Evolutionary conservation across 2,888 invertebrate species (phyloP).

Genomic region (Vanessa cardui): DNA sequence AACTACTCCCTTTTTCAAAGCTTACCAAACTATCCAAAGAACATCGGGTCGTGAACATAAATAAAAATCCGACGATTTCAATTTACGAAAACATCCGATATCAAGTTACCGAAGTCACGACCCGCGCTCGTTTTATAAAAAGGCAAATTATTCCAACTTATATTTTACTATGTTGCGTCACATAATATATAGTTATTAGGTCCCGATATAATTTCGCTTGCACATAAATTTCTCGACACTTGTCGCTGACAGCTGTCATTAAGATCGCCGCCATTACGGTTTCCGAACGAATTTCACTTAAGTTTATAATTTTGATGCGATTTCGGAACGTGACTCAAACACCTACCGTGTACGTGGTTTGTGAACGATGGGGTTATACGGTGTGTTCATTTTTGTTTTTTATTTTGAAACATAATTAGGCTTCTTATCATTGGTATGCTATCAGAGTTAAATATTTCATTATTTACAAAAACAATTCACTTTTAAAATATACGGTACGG

Average conservation of each 20-base stretch:
- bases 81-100: slow-evolving; percentile 11
- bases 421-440: too few species aligned
- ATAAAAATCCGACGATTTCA: slow-evolving; percentile 10
- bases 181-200: slow-evolving; percentile 44
- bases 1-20: not conserved
- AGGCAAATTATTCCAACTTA: not conserved
- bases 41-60: not conserved
- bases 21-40: slow-evolving; percentile 7
- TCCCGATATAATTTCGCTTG: slow-evolving; percentile 46
- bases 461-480: too few species aligned
- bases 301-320: slow-evolving; percentile 78
- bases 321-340: slow-evolving; percentile 73
- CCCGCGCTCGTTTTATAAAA: slow-evolving; percentile 6
- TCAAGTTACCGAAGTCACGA: slow-evolving; percentile 5
- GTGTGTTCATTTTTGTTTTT: slow-evolving; percentile 34
- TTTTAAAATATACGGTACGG: too few species aligned
- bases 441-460: too few species aligned
- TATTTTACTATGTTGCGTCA: slow-evolving; percentile 37
- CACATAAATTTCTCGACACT: slow-evolving; percentile 39
- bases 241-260: slow-evolving; percentile 49
- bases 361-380: slow-evolving; percentile 39
- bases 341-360: slow-evolving; percentile 57
- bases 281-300: slow-evolving; percentile 67
- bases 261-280: slow-evolving; percentile 44
- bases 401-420: not conserved